Conservation (phyloP, 2,888 invertebrate genomes). For the Serripes groenlandicus region DNA sequence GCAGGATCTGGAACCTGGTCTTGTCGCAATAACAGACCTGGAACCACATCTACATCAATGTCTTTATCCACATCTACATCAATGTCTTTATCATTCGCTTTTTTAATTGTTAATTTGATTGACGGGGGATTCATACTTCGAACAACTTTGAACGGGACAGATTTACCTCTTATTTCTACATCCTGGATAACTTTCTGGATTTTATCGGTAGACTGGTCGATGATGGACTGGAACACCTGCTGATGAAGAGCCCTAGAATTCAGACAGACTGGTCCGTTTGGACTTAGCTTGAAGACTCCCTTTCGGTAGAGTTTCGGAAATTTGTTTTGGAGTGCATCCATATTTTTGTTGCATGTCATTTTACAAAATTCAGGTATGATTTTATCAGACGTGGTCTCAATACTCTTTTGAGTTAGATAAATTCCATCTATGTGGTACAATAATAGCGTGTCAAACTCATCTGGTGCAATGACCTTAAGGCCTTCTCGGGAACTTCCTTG, state of each 20-base stretch:
- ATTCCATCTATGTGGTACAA: constrained; percentile 59
- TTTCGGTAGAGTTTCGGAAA: constrained; percentile 30
- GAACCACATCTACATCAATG: constrained; percentile 69
- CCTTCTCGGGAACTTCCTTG: constrained; percentile 72
- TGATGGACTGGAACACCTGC: constrained; percentile 46
- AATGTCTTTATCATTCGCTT: background rate
- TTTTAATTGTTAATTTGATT: constrained; percentile 51
- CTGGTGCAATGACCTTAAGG: constrained; percentile 59
- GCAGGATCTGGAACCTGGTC: constrained; percentile 50
- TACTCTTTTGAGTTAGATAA: background rate
- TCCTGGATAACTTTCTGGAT: background rate
- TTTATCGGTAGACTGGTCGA: constrained; percentile 24
- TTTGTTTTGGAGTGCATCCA: background rate
- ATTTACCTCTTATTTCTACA: background rate
- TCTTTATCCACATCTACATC: too few species aligned
- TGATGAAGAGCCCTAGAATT: constrained; percentile 47
- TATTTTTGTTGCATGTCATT: constrained; percentile 4
- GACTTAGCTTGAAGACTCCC: constrained; percentile 23
- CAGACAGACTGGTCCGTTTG: constrained; percentile 13
- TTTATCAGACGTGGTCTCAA: background rate
- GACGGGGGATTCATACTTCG: constrained; percentile 54
- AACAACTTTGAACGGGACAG: constrained; percentile 28
- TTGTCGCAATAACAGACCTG: constrained; percentile 54
- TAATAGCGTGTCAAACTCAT: constrained; percentile 64
- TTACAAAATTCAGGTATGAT: constrained; percentile 45